A percentile compares a stretch with the other conserved stretches of the same genome.
These are phyloP conservation scores for Agapornis roseicollis DNA, from an alignment of 2,113 vertebrate genomes.

Conservation along the genomic window DNA sequence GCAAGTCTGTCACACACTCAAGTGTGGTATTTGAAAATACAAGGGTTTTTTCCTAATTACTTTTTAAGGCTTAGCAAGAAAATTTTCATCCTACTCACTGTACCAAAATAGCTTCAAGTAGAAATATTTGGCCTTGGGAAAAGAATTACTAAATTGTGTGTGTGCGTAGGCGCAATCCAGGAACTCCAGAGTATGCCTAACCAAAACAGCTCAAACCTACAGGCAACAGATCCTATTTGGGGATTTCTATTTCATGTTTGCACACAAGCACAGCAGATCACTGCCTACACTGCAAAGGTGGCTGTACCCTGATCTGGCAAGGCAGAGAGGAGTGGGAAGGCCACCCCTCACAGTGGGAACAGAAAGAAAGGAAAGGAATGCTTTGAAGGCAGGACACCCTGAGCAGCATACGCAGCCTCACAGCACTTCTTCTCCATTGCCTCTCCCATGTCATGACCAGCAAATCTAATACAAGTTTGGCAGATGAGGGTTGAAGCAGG, in stretches of 20 bases:
- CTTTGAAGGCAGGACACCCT: background rate
- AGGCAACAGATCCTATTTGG: background rate
- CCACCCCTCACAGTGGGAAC: rapidly evolving
- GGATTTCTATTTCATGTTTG: rapidly evolving
- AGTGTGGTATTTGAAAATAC: background rate
- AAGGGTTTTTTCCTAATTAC: background rate
- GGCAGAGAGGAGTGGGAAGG: background rate
- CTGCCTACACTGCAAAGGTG: background rate
- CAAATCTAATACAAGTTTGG: background rate
- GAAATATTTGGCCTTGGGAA: constrained; percentile 12
- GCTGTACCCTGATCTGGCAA: background rate
- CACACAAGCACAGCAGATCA: background rate
- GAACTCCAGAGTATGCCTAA: background rate
- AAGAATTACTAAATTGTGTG: background rate
- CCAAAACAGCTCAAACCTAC: background rate
- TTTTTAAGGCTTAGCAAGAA: background rate
- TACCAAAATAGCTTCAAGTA: background rate
- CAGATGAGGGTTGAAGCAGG: background rate
- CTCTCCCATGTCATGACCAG: background rate
- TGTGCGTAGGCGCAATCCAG: background rate
- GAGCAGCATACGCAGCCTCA: background rate
- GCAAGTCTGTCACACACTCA: constrained; percentile 11
- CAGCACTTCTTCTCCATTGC: background rate
- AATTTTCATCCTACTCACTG: constrained; percentile 2
- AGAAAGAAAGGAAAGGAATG: background rate